Base-by-base conservation (phyloP, 2,888 invertebrate genomes). In the Sympetrum striolatum region DNA sequence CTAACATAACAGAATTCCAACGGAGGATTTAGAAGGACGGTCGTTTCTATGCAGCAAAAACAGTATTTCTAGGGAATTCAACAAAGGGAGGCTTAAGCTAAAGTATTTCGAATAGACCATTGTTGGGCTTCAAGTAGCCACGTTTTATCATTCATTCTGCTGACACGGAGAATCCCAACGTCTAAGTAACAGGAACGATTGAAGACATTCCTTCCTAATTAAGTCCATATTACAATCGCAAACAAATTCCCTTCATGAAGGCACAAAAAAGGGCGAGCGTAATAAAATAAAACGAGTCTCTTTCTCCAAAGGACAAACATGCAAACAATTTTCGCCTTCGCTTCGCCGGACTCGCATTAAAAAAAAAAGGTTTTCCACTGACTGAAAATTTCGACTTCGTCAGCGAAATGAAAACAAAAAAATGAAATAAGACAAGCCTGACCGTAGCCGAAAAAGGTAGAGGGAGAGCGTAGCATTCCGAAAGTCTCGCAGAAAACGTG, bases 311-410 rank as follows among this genome's bases (percentile, higher is more conserved):
- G 37, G 64, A 64, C 86, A 86, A 86, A 86, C 86, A 86, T 3
- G 86, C 35, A 60, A 86, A 60, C 86, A 86, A 86, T 86, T 86
- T 86, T 53, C 60, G 39, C 60, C n/a, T 37, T 86, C 64, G n/a
- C 86, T 37, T 86, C 86, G 60, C 2, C 60, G 60, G 58, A 14
- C 58, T 64, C 86, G 37, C 35, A 60, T 86, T 60, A 60, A 60
- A 60, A 82, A 82, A n/a, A 44, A 44, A 82, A 31, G 39, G 60
- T 86, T 60, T 35, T 35, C 37, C 86, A n/a, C 60, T 31, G 86
- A 64, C 58, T 35, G 86, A 37, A 86, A 86, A 64, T 35, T 53
- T 35, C 60, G 60, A 82, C 82, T 58, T 22, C 35, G 82, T 10
- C 58, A 58, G 82, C 39, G 1, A 22, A 44, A 39, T 25, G 14